Percentiles rank a stretch among this genome's conserved stretches.
phyloP scores from a whole-genome alignment of 30 jellyfish, hydroid and myxozoan species.

The Turritopsis rubra region DNA sequence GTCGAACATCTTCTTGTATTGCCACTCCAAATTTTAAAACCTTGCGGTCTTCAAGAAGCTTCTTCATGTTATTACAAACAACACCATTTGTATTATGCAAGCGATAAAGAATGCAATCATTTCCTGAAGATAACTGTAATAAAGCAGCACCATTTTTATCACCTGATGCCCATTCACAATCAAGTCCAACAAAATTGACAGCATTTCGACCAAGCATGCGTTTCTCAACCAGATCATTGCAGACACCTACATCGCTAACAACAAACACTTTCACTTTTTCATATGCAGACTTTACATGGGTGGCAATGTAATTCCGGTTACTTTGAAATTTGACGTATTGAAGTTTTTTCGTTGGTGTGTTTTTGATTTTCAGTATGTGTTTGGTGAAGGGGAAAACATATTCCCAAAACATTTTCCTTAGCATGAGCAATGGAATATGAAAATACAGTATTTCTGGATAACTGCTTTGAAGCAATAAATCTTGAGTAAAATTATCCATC shows the following conservation, averaged over 20 bases:
- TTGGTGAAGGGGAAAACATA: neutral
- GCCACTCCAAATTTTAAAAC: slow-evolving; percentile 90
- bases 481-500: neutral
- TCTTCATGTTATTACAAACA: slow-evolving; percentile 36
- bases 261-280: slow-evolving; percentile 45
- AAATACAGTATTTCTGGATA: neutral
- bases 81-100: slow-evolving; percentile 5
- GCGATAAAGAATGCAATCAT: slow-evolving; percentile 49
- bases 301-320: slow-evolving; percentile 10
- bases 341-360: neutral
- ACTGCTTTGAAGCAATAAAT: neutral
- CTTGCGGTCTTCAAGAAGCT: slow-evolving; percentile 49
- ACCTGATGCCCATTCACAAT: slow-evolving; percentile 80
- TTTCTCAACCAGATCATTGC: slow-evolving; percentile 29
- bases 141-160: slow-evolving; percentile 42
- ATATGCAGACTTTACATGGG: slow-evolving; percentile 20
- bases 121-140: slow-evolving; percentile 60
- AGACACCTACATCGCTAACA: slow-evolving; percentile 36
- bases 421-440: neutral
- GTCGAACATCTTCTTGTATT: slow-evolving; percentile 66
- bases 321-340: neutral
- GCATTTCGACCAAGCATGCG: slow-evolving; percentile 11
- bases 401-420: neutral
- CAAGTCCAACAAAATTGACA: slow-evolving; percentile 70
- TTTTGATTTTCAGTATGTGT: neutral